Conservation (phyloP, 2,113 vertebrate species). For the Pedionomus torquatus region DNA sequence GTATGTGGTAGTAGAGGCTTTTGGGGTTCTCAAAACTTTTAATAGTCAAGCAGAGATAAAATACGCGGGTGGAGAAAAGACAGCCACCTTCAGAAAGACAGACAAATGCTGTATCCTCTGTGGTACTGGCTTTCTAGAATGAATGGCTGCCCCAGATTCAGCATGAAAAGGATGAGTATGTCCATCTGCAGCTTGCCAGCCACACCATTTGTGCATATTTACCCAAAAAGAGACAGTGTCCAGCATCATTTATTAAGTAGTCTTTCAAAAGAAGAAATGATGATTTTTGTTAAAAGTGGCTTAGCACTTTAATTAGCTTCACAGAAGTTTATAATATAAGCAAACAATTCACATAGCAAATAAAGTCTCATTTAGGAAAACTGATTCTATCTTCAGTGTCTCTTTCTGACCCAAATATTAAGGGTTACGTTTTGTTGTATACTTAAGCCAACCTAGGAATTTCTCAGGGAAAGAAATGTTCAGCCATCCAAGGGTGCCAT, state of each 20-base stretch:
- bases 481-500: not conserved
- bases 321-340: not conserved
- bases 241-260: not conserved
- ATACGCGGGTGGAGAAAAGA: not conserved
- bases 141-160: conserved; percentile 57
- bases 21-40: not conserved
- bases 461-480: not conserved
- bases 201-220: not conserved
- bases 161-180: not conserved
- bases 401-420: not conserved
- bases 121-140: not conserved
- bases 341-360: not conserved
- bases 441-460: not conserved
- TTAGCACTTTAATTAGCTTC: not conserved
- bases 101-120: not conserved
- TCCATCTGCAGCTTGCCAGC: conserved; percentile 29
- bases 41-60: not conserved
- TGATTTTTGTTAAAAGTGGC: not conserved
- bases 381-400: not conserved
- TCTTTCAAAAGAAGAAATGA: not conserved
- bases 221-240: not conserved
- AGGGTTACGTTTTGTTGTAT: not conserved
- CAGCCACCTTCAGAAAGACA: not conserved
- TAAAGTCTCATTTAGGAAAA: not conserved
- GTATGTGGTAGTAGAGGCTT: not conserved